These are phyloP conservation scores for Drosophila atripex DNA, from an alignment of 2,888 invertebrate genomes.

Conservation along the genomic window DNA sequence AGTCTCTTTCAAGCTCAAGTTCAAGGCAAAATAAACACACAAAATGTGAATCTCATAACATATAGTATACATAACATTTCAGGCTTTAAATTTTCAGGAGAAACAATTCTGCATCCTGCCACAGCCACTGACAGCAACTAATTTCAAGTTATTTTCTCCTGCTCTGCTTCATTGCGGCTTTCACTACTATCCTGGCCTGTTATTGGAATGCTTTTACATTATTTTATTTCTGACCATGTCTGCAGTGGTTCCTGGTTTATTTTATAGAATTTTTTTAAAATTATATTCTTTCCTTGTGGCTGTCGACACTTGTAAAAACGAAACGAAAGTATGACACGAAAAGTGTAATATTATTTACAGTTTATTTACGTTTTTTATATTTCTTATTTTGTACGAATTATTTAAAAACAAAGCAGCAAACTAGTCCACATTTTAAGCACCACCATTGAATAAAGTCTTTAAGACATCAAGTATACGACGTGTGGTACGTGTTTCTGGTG, in stretches of 20 bases:
- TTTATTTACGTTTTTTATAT: background rate
- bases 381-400: background rate
- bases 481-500: conserved; percentile 43
- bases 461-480: conserved; percentile 34
- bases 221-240: conserved; percentile 24
- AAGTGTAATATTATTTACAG: background rate
- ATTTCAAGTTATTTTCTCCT: conserved; percentile 63
- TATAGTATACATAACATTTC: conserved; percentile 18
- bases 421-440: conserved; percentile 4
- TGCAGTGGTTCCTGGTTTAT: conserved; percentile 36
- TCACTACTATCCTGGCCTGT: conserved; percentile 13
- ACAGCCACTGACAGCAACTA: conserved; percentile 64
- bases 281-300: conserved; percentile 64
- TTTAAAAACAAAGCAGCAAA: background rate
- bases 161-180: conserved; percentile 20
- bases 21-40: conserved; percentile 38
- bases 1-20: conserved; percentile 59
- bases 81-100: conserved; percentile 22
- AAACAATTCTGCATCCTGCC: conserved; percentile 38
- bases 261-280: conserved; percentile 36
- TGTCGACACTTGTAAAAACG: conserved; percentile 38
- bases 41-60: conserved; percentile 28
- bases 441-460: conserved; percentile 16
- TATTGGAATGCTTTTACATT: conserved; percentile 43
- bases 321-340: background rate